Percentiles rank a stretch among this genome's conserved stretches.
Conservation (phyloP, 2,888 invertebrate genomes). For the Allophyes oxyacanthae region DNA sequence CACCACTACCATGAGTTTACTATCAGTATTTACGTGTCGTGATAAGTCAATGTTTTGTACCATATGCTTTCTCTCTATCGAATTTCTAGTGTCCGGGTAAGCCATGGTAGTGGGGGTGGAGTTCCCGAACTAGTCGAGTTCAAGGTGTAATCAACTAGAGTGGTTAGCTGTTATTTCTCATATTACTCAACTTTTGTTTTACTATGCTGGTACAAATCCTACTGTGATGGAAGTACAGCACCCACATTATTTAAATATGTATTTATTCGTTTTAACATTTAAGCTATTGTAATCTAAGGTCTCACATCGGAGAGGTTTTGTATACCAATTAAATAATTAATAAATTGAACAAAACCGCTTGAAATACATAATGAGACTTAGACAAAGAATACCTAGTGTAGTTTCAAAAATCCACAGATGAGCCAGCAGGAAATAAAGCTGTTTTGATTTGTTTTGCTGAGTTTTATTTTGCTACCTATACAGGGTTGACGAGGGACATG, state of each 20-base stretch:
- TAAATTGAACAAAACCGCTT: constrained; percentile 59
- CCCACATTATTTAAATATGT: constrained; percentile 60
- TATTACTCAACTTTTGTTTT: constrained; percentile 57
- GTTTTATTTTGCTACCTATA: constrained; percentile 64
- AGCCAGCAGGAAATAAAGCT: constrained; percentile 86
- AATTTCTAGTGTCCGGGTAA: constrained; percentile 54
- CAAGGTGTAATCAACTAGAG: constrained; percentile 44
- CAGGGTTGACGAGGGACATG: no score
- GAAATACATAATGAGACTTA: constrained; percentile 60
- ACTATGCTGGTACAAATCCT: constrained; percentile 62
- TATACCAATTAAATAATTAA: constrained; percentile 55
- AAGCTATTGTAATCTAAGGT: constrained; percentile 64
- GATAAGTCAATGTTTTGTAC: constrained; percentile 57
- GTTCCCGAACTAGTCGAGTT: constrained; percentile 56
- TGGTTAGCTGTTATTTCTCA: constrained; percentile 58
- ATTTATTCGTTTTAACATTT: constrained; percentile 61
- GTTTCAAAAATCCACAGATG: constrained; percentile 80
- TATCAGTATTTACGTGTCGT: constrained; percentile 50
- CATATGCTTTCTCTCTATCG: constrained; percentile 57
- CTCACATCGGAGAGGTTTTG: constrained; percentile 64
- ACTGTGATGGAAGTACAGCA: constrained; percentile 61
- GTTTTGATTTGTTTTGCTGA: constrained; percentile 85
- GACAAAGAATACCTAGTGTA: constrained; percentile 70
- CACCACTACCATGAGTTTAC: constrained; percentile 58
- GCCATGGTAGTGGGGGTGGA: constrained; percentile 56